Evolutionary conservation across 2,113 vertebrate genomes (phyloP), one percentile per base, ranked within the genome.

Genomic region (Neolamprologus caudopunctatus): DNA sequence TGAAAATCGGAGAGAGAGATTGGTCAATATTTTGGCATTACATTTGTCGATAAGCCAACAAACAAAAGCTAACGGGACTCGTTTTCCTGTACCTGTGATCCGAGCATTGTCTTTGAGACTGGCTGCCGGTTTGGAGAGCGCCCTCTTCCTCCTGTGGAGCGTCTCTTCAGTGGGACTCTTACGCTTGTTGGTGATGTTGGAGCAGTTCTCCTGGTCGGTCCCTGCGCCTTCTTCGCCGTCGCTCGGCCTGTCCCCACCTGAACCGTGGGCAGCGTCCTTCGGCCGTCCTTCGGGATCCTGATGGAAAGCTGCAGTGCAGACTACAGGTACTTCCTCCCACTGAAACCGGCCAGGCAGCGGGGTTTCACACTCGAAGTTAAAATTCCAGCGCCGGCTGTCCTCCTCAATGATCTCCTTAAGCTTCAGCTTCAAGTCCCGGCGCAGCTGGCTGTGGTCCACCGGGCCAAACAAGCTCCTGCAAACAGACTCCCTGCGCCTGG

Each of bases 371-470:
- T 97, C 95, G 96, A 99, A 99, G 96, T 97, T 94, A 89, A 98
- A 99, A 95, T 98, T 98, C 98, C 98, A 99, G 88, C 97, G 96
- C 16, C 94, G 95, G 91, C 95, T 95, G 93, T 97, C 97, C 92
- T 95, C 96, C 85, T 97, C 97, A 0, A 85, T 86, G 50, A 98
- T 96, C 93, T 97, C 97, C 55, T 90, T 91, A 75, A 98, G 87
- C 73, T 94, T 95, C 75, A 31, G 91, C 89, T 90, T 91, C 91
- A 98, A 89, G 57, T 98, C 98, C 12, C 95, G 95, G 79, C 95
- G 94, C 92, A 98, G 95, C 93, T 97, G 96, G 53, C 97, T 97
- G 82, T 97, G 97, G 90, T 98, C 97, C 87, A 97, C 97, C 2
- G 97, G 96, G 87, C 98, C 98, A 80, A 98, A 98, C 26, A 98